Percentiles rank a stretch among this genome's conserved stretches.
These are phyloP conservation scores for Didymodactylos carnosus DNA, from an alignment of 2,888 invertebrate genomes.

Conservation along the genomic window DNA sequence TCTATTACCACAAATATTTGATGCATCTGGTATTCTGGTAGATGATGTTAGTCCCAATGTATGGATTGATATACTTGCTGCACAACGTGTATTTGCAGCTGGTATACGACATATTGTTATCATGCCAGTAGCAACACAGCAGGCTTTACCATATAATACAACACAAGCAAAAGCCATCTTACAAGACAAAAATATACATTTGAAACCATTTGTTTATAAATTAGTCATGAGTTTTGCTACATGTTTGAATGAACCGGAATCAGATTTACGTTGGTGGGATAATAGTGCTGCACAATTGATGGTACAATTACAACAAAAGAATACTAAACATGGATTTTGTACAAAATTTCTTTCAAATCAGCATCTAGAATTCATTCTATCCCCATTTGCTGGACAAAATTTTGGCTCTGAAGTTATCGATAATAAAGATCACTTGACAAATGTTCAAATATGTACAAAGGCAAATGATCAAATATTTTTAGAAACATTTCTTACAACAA, in stretches of 20 bases:
- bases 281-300: background rate
- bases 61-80: background rate
- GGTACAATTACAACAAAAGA: background rate
- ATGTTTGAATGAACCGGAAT: background rate
- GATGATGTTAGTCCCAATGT: too few relatives aligned
- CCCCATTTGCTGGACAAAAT: too few relatives aligned
- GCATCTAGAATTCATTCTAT: too few relatives aligned
- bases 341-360: too few relatives aligned
- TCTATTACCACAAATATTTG: too few relatives aligned
- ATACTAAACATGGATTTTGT: background rate
- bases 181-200: background rate
- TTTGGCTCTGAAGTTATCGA: too few relatives aligned
- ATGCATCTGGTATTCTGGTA: too few relatives aligned
- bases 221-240: background rate
- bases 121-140: background rate
- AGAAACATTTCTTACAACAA: too few relatives aligned
- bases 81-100: background rate
- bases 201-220: background rate
- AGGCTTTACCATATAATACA: background rate
- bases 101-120: background rate
- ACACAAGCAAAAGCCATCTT: background rate
- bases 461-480: too few relatives aligned
- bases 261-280: background rate
- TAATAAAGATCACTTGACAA: too few relatives aligned
- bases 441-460: too few relatives aligned